These are phyloP conservation scores for Amphilophus citrinellus DNA, from an alignment of 2,113 vertebrate genomes.

Conservation along the genomic window DNA sequence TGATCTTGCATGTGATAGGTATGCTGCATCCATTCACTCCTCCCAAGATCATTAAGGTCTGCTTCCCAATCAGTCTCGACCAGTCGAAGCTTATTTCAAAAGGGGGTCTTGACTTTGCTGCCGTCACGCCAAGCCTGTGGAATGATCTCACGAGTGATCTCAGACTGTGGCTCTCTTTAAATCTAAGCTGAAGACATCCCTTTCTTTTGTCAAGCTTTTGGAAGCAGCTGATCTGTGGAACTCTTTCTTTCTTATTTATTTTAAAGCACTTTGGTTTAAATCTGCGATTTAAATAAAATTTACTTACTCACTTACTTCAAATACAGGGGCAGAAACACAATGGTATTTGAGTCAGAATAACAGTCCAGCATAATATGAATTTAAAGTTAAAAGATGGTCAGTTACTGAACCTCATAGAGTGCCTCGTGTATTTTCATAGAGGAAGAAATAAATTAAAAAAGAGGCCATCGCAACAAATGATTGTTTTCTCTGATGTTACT, in stretches of 20 bases:
- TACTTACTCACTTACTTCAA: background rate
- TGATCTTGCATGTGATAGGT: background rate
- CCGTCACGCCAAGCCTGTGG: background rate
- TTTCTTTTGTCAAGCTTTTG: background rate
- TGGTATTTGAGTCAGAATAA: slow-evolving; percentile 22
- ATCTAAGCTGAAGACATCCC: background rate
- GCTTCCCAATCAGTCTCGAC: background rate
- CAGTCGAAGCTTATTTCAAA: background rate
- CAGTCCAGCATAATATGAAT: background rate
- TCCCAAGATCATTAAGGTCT: background rate
- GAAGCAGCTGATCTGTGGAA: background rate
- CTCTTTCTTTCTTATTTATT: background rate
- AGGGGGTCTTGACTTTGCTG: background rate
- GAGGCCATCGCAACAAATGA: background rate
- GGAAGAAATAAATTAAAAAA: background rate
- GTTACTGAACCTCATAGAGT: slow-evolving; percentile 16
- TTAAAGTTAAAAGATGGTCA: slow-evolving; percentile 28
- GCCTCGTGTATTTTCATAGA: background rate
- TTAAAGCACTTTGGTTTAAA: background rate
- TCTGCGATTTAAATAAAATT: background rate
- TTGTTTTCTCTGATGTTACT: slow-evolving; percentile 38
- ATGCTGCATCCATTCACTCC: background rate
- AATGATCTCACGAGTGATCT: background rate
- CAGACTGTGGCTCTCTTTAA: background rate
- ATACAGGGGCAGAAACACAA: background rate